phyloP scores from a whole-genome alignment of 2,888 invertebrate species.

The Ernsta delagoae region DNA sequence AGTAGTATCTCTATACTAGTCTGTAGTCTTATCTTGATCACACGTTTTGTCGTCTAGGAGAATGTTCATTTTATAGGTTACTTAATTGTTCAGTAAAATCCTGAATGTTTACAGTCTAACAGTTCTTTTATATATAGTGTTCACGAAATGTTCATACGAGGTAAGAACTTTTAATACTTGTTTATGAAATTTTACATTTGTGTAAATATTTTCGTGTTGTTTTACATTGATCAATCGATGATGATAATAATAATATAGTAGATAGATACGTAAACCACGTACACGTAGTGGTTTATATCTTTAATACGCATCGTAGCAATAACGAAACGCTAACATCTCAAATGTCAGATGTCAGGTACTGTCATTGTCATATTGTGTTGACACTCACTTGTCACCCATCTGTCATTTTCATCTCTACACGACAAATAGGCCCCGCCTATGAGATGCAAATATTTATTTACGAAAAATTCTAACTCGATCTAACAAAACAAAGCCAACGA shows the following conservation, averaged over 20 bases:
- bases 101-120: background rate
- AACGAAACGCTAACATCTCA: constrained; percentile 9
- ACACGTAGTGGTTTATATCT: too few species aligned
- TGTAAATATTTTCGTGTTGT: too few species aligned
- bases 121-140: background rate
- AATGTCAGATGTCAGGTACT: background rate
- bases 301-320: background rate
- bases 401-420: background rate
- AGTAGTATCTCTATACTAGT: too few species aligned
- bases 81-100: too few species aligned
- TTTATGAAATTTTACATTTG: too few species aligned
- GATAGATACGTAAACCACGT: too few species aligned
- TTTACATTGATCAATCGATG: too few species aligned
- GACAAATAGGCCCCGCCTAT: constrained; percentile 44
- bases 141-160: constrained; percentile 15
- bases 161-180: constrained; percentile 2
- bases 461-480: constrained; percentile 57
- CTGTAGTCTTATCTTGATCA: too few species aligned
- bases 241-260: too few species aligned
- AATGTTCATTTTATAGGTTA: background rate
- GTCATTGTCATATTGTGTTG: background rate
- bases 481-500: constrained; percentile 51
- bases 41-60: too few species aligned
- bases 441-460: constrained; percentile 58
- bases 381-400: too few species aligned